These are phyloP conservation scores for Hydrolagus affinis DNA, from an alignment of 2,113 vertebrate species.

Conservation along the genomic window DNA sequence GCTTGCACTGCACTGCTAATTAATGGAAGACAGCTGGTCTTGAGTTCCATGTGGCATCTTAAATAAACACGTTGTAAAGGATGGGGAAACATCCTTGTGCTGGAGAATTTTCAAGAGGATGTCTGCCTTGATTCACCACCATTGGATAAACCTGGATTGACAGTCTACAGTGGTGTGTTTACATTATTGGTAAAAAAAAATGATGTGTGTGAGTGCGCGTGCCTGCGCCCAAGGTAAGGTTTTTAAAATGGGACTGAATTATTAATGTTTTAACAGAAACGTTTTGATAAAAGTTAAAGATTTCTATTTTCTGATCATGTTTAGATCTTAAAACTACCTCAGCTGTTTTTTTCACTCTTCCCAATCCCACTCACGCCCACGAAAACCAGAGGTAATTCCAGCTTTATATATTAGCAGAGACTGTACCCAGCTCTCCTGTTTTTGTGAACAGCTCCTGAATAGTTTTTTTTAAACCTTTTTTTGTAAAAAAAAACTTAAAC, in stretches of 20 bases:
- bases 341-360: too few species aligned
- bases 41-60: constrained; percentile 4
- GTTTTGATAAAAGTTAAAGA: not conserved
- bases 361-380: too few species aligned
- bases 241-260: constrained; percentile 36
- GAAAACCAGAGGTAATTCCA: too few species aligned
- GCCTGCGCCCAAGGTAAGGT: constrained; percentile 55
- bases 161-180: constrained; percentile 27
- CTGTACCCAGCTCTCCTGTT: too few species aligned
- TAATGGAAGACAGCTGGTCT: constrained; percentile 21
- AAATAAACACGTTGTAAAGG: constrained; percentile 10
- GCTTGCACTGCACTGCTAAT: constrained; percentile 30
- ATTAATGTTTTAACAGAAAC: not conserved
- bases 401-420: too few species aligned
- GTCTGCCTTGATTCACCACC: constrained; percentile 51
- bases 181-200: constrained; percentile 20
- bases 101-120: constrained; percentile 49
- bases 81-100: constrained; percentile 47
- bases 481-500: not conserved
- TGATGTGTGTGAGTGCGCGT: constrained; percentile 47
- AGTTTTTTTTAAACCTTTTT: not conserved
- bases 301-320: constrained; percentile 41
- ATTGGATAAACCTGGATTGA: constrained; percentile 48
- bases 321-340: constrained; percentile 26
- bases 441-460: not conserved